Conservation (phyloP, 2,888 invertebrate genomes). For the Drosophila barbarae region DNA sequence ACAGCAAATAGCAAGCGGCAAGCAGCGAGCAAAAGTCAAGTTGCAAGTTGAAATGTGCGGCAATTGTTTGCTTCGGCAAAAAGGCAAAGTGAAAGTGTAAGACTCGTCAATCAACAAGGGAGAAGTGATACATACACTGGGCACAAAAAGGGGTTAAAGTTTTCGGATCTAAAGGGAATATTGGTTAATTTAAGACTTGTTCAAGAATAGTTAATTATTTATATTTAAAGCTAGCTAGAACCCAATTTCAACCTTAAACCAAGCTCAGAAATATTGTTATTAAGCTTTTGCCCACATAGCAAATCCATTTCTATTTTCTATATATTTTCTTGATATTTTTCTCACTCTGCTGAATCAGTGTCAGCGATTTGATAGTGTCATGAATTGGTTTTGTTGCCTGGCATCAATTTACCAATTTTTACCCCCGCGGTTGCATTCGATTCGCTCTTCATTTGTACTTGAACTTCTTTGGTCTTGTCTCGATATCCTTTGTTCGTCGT, state of each 20-base stretch:
- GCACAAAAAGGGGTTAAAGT: not conserved
- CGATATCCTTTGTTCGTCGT: not conserved
- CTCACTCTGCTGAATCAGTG: slow-evolving; percentile 18
- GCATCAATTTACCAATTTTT: slow-evolving; percentile 34
- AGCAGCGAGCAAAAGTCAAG: slow-evolving; percentile 62
- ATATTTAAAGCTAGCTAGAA: not conserved
- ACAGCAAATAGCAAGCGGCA: slow-evolving; percentile 48
- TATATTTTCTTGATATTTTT: not conserved
- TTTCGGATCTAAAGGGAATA: not conserved
- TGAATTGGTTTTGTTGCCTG: slow-evolving; percentile 14
- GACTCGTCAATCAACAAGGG: slow-evolving; percentile 55
- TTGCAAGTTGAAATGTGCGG: slow-evolving; percentile 70
- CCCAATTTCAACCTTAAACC: too few species aligned
- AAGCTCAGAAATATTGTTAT: not conserved
- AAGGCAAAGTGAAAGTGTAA: slow-evolving; percentile 59
- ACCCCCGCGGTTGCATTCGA: slow-evolving; percentile 17
- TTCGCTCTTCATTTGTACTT: slow-evolving; percentile 37
- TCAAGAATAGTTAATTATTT: not conserved
- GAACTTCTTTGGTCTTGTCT: slow-evolving; percentile 4
- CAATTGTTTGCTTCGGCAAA: slow-evolving; percentile 53
- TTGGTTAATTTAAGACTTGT: not conserved
- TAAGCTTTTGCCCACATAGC: not conserved
- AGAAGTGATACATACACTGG: slow-evolving; percentile 2
- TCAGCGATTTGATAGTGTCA: slow-evolving; percentile 25
- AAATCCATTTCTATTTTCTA: not conserved